Evolutionary conservation across 2,113 vertebrate species (phyloP), one percentile per base, ranked within the genome.

Genomic region (Tenrec ecaudatus): DNA sequence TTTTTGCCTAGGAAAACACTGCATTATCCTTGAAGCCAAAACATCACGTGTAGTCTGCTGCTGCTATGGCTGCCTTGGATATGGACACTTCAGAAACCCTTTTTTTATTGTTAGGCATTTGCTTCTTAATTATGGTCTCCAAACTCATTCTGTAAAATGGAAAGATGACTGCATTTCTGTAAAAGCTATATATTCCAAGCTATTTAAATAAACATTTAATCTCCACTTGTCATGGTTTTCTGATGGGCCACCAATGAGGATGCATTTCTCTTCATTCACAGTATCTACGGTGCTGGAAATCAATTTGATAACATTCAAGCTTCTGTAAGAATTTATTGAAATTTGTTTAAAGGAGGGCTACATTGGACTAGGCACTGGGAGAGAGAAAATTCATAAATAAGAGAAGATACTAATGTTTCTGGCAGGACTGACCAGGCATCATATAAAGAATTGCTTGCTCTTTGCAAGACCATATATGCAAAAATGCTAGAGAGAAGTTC

Each of bases 201-300:
- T 94, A 93, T 82, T 96, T 96, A 95, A 94, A 78, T 92, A 95
- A 94, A 40, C 82, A 93, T 94, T 95, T 95, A 82, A 76, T 96
- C 92, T 23, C 93, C 71, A 83, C 79, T 90, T 29, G 33, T 38
- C 38, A n/a, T 53, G 60, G 16, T 22, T 71, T 43, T 47, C 64
- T 36, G 33, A 53, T 53, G 83, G 83, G 20, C 66, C 86, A 78
- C 47, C 53, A 94, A 60, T 60, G 80, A 94, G 64, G 89, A 77
- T 9, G 2, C 4, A 25, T 82, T 94, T 94, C 92, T 60, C 57
- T 93, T 95, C 38, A 68, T 82, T 91, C 38, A 69, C 27, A 93
- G 82, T 40, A 91, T 23, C 23, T 75, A 31, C 3, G 7, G 88
- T 86, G 47, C 22, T 94, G 58, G 82, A 92, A 94, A 94, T 93